Conservation (phyloP, 2,888 invertebrate genomes). For the Ormyrus rosae region DNA sequence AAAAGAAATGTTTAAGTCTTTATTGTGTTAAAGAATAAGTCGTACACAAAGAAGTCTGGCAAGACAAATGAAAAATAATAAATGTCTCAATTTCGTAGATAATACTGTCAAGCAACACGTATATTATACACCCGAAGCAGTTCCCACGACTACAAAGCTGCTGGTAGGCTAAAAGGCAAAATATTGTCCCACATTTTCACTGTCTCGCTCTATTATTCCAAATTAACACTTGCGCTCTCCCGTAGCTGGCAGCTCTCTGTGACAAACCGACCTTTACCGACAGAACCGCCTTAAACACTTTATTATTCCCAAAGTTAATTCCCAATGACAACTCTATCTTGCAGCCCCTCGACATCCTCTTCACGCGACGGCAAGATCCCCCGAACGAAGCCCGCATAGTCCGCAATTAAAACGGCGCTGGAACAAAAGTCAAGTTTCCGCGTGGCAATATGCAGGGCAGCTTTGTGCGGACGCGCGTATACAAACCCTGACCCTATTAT, state of each 20-base stretch:
- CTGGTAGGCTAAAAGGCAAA: background rate
- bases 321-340: background rate
- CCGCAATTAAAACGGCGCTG: background rate
- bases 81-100: background rate
- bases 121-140: background rate
- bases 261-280: background rate
- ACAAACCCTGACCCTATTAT: conserved; percentile 15
- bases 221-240: background rate
- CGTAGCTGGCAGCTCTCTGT: background rate
- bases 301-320: conserved; percentile 9
- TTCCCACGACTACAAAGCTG: background rate
- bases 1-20: too few species aligned
- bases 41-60: too few species aligned
- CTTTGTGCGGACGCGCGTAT: background rate
- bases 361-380: background rate
- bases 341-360: background rate
- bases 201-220: background rate
- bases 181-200: background rate
- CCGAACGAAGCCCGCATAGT: background rate
- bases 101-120: background rate
- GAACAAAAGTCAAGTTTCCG: too few species aligned
- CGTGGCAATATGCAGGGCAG: conserved; percentile 12
- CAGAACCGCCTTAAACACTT: conserved; percentile 24
- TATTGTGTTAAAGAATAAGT: too few species aligned
- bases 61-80: too few species aligned